Evolutionary conservation across 1,140 invertebrate genomes (phyloP).

Genomic region (Megathymus violae): DNA sequence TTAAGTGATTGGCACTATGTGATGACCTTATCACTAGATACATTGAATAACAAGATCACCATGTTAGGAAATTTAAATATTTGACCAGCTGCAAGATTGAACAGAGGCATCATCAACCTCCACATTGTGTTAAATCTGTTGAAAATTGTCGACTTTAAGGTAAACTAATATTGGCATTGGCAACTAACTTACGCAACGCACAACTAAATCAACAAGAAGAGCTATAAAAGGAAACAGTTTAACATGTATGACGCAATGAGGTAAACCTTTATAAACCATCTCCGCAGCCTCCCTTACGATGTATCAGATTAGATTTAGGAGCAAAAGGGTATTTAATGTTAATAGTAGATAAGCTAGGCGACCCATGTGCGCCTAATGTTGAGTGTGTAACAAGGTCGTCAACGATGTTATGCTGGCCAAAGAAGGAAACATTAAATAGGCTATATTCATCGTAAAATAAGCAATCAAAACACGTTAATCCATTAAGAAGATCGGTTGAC

Average conservation of each 20-base stretch:
- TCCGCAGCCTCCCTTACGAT: slow-evolving; percentile 15
- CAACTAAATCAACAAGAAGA: neutral
- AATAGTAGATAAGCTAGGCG: no score
- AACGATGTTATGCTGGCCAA: no score
- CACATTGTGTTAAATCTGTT: neutral
- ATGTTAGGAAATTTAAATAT: slow-evolving; percentile 6
- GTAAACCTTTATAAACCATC: slow-evolving; percentile 10
- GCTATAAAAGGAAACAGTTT: slow-evolving; percentile 6
- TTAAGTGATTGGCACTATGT: no score
- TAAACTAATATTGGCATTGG: slow-evolving; percentile 2
- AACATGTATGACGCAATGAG: slow-evolving; percentile 35
- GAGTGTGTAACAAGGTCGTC: no score
- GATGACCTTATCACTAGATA: neutral
- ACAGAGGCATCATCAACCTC: neutral
- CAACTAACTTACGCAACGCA: neutral
- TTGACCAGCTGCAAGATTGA: slow-evolving; percentile 3
- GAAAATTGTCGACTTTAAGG: neutral
- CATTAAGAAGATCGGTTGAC: no score
- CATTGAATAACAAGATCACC: neutral
- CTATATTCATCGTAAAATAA: no score
- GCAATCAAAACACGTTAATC: no score
- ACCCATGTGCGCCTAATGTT: no score
- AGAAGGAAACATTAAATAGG: no score
- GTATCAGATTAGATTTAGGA: slow-evolving; percentile 41
- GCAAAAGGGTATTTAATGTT: slow-evolving; percentile 16